Conservation (phyloP, 2,113 vertebrate species). For the Acanthisitta chloris region DNA sequence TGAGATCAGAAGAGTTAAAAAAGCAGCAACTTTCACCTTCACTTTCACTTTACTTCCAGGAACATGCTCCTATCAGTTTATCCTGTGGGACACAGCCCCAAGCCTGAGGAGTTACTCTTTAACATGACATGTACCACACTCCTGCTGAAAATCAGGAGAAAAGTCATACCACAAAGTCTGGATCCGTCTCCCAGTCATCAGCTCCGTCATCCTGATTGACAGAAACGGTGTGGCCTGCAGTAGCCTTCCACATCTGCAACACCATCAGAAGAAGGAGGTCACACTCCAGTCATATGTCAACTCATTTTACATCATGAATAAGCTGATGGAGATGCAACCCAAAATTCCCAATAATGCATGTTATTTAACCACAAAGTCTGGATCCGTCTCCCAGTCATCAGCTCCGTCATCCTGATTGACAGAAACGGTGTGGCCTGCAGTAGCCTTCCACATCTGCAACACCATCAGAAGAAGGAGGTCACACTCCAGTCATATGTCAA, state of each 20-base stretch:
- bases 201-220: slow-evolving; percentile 76
- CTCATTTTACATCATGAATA: rapidly evolving
- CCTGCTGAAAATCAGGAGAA: background rate
- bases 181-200: slow-evolving; percentile 98
- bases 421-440: slow-evolving; percentile 82
- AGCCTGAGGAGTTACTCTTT: background rate
- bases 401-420: slow-evolving; percentile 76
- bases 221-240: slow-evolving; percentile 82
- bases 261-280: slow-evolving; percentile 17
- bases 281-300: background rate
- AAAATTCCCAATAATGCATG: background rate
- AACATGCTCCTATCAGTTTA: background rate
- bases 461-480: slow-evolving; percentile 17
- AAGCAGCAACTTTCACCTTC: background rate
- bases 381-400: slow-evolving; percentile 98
- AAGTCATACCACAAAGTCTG: slow-evolving; percentile 90
- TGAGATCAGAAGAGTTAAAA: background rate
- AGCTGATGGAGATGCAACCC: background rate
- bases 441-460: slow-evolving; percentile 93
- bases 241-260: slow-evolving; percentile 93
- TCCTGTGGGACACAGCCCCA: background rate
- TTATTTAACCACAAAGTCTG: slow-evolving; percentile 94
- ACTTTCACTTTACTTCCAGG: background rate
- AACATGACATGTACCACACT: rapidly evolving
- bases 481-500: background rate